Base-by-base conservation (phyloP, 2,797 vertebrate genomes). In the Lepus oiostolus region DNA sequence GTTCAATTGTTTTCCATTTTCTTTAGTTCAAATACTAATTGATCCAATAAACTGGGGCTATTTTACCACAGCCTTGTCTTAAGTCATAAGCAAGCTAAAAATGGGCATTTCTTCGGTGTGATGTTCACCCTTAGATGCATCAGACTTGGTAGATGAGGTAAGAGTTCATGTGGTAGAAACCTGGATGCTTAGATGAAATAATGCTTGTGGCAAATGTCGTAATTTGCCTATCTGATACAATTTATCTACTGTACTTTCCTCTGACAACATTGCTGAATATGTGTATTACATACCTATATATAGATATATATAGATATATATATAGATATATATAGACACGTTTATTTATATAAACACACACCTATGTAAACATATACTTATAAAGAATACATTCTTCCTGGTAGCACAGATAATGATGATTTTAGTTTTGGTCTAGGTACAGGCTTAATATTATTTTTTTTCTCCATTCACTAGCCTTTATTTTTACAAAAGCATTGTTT, bases 401-500 rank as follows among this genome's bases (percentile, higher is more conserved):
- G 50, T 4, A 70, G 26, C 5, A 82, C 11, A 91, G 50, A 50
- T 74, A 22, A 19, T 84, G 12, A 52, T 71, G 38, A 77, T 26
- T 76, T 87, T 10, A 82, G n/a, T 65, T 85, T 42, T 47, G 60
- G 7, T 72, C 17, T 26, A 94, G 11, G n/a, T 76, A 70, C 86
- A 91, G 14, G 12, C 14, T 30, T 91, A 24, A 74, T 1, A 67
- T 77, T 76, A 11, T 72, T 85, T 88, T 19, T 19, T 32, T 80
- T 89, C 6, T 8, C 14, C 28, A 58, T 52, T 50, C 85, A 30
- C 58, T 87, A 22, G 8, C 3, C 30, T 16, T 24, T 52, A 63
- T 81, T 88, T 72, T 24, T 71, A 81, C 74, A 89, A 79, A 75
- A 80, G 16, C 76, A 54, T 5, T 91, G 26, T 14, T 83, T 58